Evolutionary conservation across 2,888 invertebrate species (phyloP), one percentile per base, ranked within the genome.

Genomic region (Muscina levida): DNA sequence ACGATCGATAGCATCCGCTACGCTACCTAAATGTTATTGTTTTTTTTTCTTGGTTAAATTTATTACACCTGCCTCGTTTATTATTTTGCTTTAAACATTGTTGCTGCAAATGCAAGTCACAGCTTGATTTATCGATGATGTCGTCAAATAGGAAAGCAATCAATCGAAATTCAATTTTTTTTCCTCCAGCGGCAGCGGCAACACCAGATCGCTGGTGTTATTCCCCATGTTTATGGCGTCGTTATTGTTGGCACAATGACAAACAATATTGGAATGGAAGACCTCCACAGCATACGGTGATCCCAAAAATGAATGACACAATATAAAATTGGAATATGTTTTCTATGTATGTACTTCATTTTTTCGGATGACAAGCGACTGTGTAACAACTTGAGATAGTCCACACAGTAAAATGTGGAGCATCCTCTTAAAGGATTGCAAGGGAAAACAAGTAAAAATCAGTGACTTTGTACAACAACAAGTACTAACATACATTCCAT

Each of bases 141-240:
- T 86, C 87, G 86, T 87, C 85, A 86, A 85, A 85, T 84, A 85
- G 85, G 86, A 85, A 87, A 84, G 86, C 88, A 87, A 88, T 88
- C 87, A 87, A 87, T 88, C 84, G 86, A 85, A 87, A 88, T 88
- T 87, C 86, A 85, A 87, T 88, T 87, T 87, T 86, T 86, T 24
- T 46, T 46, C 24, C 6, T 53, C 24, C 31, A 31, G 31, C 31
- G 11, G 44, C 53, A 24, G 1, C 53, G 53, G 13, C 31, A 31
- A 31, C 31, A 31, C 31, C 31, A 31, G 8, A 31, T 31, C 19
- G 53, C 11, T 53, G 53, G 53, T 53, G 24, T 24, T 53, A 24
- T 53, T 53, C 13, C 13, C 24, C 53, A 24, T 24, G 53, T 53
- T 22, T 22, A 53, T 53, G 53, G 24, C 3, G 53, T 11, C 24